Percentiles rank a stretch among this genome's conserved stretches.
phyloP scores from a whole-genome alignment of 2,113 vertebrate species.

The Vulpes ferrilata region DNA sequence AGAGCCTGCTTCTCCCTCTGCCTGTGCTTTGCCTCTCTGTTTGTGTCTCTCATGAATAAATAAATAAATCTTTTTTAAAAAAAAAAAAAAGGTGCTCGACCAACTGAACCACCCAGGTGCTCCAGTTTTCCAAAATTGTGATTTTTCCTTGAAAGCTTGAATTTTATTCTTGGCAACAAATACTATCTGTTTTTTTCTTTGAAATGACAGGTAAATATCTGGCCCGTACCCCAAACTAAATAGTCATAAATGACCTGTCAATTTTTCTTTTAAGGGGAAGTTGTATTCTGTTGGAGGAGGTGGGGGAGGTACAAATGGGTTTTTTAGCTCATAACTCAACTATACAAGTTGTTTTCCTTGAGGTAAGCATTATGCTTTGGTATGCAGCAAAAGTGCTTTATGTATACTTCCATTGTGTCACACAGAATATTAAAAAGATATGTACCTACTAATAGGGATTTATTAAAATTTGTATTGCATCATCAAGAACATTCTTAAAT shows the following conservation, averaged over 20 bases:
- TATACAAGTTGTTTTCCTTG: neutral
- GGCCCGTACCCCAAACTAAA: conserved; percentile 17
- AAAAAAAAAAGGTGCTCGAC: neutral
- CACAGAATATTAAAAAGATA: neutral
- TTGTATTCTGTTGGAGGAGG: neutral
- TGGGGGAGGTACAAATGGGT: neutral
- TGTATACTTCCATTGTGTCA: neutral
- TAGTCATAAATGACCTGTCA: neutral
- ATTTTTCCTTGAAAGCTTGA: conserved; percentile 41
- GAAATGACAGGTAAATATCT: conserved; percentile 49
- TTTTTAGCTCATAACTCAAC: neutral
- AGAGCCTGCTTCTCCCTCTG: no score
- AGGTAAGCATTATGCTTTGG: neutral
- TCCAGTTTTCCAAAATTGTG: neutral
- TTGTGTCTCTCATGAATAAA: no score
- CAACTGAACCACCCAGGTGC: neutral
- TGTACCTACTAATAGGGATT: conserved; percentile 23
- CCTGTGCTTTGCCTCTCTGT: no score
- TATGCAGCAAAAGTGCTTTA: neutral
- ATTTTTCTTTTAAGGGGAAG: conserved; percentile 20
- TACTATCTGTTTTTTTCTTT: conserved; percentile 25
- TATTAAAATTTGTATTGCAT: conserved; percentile 3
- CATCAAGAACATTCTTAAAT: neutral
- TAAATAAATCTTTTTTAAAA: no score
- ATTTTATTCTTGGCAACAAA: conserved; percentile 39